Evolutionary conservation across 2,797 vertebrate species (phyloP).

Genomic region (Ctenopoma kingsleyae): DNA sequence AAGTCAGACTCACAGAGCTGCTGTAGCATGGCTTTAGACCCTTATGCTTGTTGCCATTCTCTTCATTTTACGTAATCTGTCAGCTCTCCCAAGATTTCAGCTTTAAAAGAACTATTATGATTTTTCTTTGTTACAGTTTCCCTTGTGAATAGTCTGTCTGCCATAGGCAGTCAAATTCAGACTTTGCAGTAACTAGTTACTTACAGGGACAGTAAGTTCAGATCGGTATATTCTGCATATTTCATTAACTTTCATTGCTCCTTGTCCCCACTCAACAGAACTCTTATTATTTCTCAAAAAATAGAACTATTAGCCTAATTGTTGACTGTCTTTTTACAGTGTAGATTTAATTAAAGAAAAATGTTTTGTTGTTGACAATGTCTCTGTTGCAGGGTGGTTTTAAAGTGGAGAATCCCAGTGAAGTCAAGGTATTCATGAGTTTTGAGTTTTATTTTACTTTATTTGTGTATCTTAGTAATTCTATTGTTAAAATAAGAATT

Average conservation of each 20-base stretch:
- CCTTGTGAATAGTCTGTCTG: not conserved
- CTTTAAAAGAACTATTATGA: not conserved
- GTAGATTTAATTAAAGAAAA: constrained; percentile 12
- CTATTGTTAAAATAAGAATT: not conserved
- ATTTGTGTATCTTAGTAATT: not conserved
- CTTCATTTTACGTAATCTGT: not conserved
- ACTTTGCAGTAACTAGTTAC: constrained; percentile 14
- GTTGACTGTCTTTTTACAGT: not conserved
- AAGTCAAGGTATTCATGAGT: constrained; percentile 87
- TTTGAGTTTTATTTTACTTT: not conserved
- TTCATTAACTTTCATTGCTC: not conserved
- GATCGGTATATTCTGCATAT: not conserved
- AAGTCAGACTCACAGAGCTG: not conserved
- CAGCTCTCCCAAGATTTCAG: not conserved
- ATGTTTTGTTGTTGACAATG: constrained; percentile 8
- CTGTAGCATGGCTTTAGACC: no score
- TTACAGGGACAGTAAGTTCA: not conserved
- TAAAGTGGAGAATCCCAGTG: constrained; percentile 91
- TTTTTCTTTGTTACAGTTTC: not conserved
- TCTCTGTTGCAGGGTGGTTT: constrained; percentile 88
- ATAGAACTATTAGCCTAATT: constrained; percentile 9
- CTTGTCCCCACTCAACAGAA: not conserved
- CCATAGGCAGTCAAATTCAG: not conserved
- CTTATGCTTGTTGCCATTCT: no score
- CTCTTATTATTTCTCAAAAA: not conserved